Evolutionary conservation across 2,113 vertebrate genomes (phyloP), one percentile per base, ranked within the genome.

Genomic region (Neogale vison): DNA sequence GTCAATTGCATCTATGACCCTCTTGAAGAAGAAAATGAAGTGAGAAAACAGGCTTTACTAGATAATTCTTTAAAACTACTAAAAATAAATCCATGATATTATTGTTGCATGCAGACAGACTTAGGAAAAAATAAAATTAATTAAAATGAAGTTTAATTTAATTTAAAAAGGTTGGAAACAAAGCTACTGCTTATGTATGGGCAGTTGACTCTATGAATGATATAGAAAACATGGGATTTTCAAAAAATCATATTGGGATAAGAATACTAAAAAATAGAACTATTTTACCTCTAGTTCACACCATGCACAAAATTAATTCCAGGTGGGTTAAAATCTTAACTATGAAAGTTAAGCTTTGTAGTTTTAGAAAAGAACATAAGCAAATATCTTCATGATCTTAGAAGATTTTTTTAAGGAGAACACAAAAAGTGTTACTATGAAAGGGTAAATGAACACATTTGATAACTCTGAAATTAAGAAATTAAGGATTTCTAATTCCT

Each of bases 121-220:
- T 17, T 50, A n/a, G 26, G 26, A 77, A 83, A 74, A 74, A 67
- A 82, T 34, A 29, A 93, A 90, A 59, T 69, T 14, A 72, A 83
- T 92, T 96, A 50, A 57, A 65, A 81, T 71, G 24, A 67, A 80
- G 39, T 93, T 93, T 85, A 74, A 59, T 71, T 80, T 71, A 81
- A 72, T 89, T 74, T 86, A n/a, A 77, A 77, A 96, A 80, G 20
- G 26, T 31, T 69, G 94, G 61, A 94, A 88, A 96, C 14, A 67
- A 7, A 89, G 26, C 21, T 21, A 85, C 13, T 36, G 18, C 1
- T 81, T 86, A 74, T 52, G 59, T 47, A 59, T 21, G 39, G 72
- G 4, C 12, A 88, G 65, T 20, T 89, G 47, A 85, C 24, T 85
- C n/a, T 76, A 2, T 80, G 8, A 80, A 39, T 50, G 69, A 79